Evolutionary conservation across 1,140 invertebrate genomes (phyloP), one percentile per base, ranked within the genome.

Genomic region (Magallana angulata): DNA sequence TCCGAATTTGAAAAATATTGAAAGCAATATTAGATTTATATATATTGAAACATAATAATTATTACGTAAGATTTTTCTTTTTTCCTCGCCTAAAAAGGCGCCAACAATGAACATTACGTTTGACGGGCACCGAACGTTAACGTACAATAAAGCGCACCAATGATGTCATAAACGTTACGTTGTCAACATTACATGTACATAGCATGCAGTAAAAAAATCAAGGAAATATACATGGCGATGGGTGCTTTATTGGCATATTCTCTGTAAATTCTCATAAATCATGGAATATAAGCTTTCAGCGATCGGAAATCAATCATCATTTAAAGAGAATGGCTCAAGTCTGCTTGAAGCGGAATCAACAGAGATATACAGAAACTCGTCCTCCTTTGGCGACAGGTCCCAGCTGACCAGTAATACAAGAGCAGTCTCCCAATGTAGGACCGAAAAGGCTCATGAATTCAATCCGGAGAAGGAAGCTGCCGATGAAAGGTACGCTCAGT

Each of bases 391-490:
- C 24, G 24, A 76, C 68, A 8, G 68, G 36, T 76, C 68, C 2
- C 68, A 4, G 24, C 24, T 76, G 8, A 4, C 68, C 18, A 76
- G 8, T 7, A 76, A 12, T 24, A 30, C 68, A 76, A 36, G 68
- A 76, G 60, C 60, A 16, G 24, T 76, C 36, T 76, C 68, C 24
- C 18, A 24, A 12, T 36, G 68, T 76, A 24, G 24, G 24, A 76
- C 11, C 36, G 68, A 76, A 24, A 76, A 76, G 68, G 18, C 24
- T 76, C 18, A 76, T 18, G 87, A 85, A 56, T 88, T 88, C 76
- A 82, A 88, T 57, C 88, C 88, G n/a, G 88, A 89, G 57, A 86
- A 89, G 64, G 71, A 86, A 18, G 88, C 88, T 5, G 82, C 85
- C 9, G 88, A 86, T 48, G 83, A 83, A 30, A 84, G 71, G 18